These are phyloP conservation scores for Odontomachus brunneus DNA, from an alignment of 1,140 invertebrate genomes.

Conservation along the genomic window DNA sequence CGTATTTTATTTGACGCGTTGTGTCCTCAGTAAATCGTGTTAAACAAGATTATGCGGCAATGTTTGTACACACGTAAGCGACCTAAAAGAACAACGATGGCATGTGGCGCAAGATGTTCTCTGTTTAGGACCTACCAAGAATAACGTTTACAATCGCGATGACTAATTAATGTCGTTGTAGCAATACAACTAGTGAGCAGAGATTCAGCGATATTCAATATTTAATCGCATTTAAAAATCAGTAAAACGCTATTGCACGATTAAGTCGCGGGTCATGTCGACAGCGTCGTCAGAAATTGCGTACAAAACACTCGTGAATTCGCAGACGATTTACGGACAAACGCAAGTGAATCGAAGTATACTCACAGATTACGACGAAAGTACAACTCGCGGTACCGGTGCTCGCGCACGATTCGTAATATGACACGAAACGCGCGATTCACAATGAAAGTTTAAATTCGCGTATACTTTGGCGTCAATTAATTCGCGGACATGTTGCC, in stretches of 20 bases:
- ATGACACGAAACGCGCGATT: constrained; percentile 8
- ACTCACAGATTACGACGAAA: constrained; percentile 10
- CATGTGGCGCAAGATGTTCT: too few relatives aligned
- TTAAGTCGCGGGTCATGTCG: background rate
- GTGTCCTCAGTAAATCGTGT: background rate
- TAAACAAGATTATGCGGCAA: background rate
- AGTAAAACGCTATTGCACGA: too few relatives aligned
- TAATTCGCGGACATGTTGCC: background rate
- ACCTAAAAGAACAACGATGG: background rate
- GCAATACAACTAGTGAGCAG: too few relatives aligned
- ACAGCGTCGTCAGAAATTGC: too few relatives aligned
- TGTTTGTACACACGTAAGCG: background rate
- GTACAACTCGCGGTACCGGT: background rate
- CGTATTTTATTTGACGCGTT: background rate
- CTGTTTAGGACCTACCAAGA: too few relatives aligned
- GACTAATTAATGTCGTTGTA: too few relatives aligned
- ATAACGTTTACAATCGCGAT: too few relatives aligned
- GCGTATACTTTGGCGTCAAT: background rate
- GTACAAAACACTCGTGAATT: background rate
- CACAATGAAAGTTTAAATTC: background rate
- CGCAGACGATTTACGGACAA: background rate
- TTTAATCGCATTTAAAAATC: too few relatives aligned
- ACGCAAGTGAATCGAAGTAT: background rate
- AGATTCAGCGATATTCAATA: too few relatives aligned
- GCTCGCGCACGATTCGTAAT: background rate